Base-by-base conservation (phyloP, 2,888 invertebrate species). In the Melanotus villosus region DNA sequence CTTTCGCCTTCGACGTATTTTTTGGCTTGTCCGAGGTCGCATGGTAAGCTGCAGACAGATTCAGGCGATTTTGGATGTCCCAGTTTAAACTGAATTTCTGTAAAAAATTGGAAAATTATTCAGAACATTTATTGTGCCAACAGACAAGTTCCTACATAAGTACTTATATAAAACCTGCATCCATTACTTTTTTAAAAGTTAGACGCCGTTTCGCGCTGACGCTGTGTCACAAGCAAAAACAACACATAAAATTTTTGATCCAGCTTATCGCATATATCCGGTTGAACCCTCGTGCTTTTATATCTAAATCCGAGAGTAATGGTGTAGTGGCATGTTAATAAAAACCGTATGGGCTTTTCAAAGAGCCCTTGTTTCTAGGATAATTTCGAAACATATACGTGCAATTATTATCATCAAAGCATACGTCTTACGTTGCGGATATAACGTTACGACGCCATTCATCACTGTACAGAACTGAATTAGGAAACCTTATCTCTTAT, bases 1-100 rank as follows among this genome's bases (percentile, higher is more conserved):
- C 93, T 94, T 84, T 96, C 96, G 0, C 96, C 96, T 83, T 96
- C 96, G 47, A 96, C 93, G 84, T 95, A 95, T 84, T 94, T 93
- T 86, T 95, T 96, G 69, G 96, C 96, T 85, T 97, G 96, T 0
- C 96, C 96, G 65, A 90, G 87, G 78, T 92, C 92, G 82, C 98
- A 98, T 70, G 95, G 94, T 72, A 93, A 89, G 84, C 95, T 95
- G 87, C 97, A 98, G 50, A 96, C 94, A 2, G 96, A 97, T 80
- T 93, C 92, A 1, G 96, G 97, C 18, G 95, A 92, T 60, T 90
- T 89, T 0, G 91, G 90, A 76, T 93, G 90, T 32, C 91, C 91
- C 84, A 92, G 87, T 80, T 93, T 93, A 86, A 96, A 97, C 84
- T 94, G 93, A 75, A 96, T 91, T 79, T 92, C 95, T 95, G 84